Evolutionary conservation across 1,140 invertebrate genomes (phyloP).

Genomic region (Calliphora vicina): DNA sequence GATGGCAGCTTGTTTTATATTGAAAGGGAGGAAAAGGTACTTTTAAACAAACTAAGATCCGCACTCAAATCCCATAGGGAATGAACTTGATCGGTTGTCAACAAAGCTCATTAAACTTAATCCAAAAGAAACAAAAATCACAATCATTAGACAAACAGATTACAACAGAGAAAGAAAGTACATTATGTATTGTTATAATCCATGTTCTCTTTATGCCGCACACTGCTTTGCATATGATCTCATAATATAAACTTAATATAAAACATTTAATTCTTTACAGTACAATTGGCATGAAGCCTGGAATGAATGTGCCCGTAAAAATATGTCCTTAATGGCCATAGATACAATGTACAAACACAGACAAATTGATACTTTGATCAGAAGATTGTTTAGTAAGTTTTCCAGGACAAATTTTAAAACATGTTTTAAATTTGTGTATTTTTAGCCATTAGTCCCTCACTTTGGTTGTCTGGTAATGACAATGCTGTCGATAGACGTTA

Average conservation of each 20-base stretch:
- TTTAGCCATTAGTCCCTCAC: neutral
- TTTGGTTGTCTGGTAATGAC: neutral
- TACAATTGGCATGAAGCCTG: constrained; percentile 14
- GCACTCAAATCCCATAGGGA: no score
- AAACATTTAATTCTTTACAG: neutral
- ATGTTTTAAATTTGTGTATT: neutral
- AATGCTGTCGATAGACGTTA: constrained; percentile 1
- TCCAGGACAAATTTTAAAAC: no score
- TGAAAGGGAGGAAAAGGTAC: neutral
- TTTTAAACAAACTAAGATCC: neutral
- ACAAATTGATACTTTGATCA: neutral
- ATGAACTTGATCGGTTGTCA: no score
- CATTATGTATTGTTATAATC: no score
- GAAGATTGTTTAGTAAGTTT: constrained; percentile 8
- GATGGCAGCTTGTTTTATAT: neutral
- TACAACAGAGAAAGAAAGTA: no score
- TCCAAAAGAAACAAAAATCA: no score
- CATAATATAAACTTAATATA: neutral
- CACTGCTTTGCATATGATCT: no score
- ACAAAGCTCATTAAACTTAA: no score
- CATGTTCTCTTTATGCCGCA: no score
- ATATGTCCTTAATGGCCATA: neutral
- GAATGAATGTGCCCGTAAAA: constrained; percentile 5
- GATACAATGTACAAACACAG: neutral
- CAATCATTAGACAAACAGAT: no score